A percentile compares a stretch with the other conserved stretches of the same genome.
These are phyloP conservation scores for Drosophila trapezifrons DNA, from an alignment of 1,140 invertebrate genomes.

Conservation along the genomic window DNA sequence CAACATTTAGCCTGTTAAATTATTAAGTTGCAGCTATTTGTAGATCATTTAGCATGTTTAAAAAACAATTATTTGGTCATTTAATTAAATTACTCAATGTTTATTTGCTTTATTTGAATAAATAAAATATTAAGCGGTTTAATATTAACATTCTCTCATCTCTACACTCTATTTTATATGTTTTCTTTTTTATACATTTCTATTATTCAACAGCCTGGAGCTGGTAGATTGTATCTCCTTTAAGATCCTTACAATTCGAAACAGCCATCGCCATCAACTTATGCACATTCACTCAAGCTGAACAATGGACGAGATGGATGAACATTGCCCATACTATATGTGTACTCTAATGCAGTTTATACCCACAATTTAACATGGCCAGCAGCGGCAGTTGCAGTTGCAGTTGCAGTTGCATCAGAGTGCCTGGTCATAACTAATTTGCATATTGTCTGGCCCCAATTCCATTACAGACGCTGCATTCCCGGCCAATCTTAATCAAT, in stretches of 20 bases:
- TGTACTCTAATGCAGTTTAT: conserved; percentile 67
- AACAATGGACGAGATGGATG: conserved; percentile 2
- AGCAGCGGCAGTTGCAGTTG: conserved; percentile 56
- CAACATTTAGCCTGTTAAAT: not conserved
- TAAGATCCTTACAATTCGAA: conserved; percentile 41
- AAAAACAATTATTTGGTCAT: not conserved
- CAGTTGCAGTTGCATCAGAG: conserved; percentile 43
- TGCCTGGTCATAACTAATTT: conserved; percentile 62
- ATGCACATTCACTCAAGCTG: conserved; percentile 55
- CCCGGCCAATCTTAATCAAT: conserved; percentile 57
- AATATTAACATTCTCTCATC: too few species aligned
- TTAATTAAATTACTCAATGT: too few species aligned
- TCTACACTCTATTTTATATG: too few species aligned
- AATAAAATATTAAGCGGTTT: too few species aligned
- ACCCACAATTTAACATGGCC: conserved; percentile 73
- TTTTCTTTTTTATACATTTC: not conserved
- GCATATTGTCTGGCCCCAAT: conserved; percentile 71
- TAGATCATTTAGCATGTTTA: too few species aligned
- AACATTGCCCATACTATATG: conserved; percentile 1
- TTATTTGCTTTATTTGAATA: too few species aligned
- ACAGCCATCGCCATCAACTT: conserved; percentile 25
- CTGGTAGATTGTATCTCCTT: not conserved
- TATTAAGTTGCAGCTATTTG: not conserved
- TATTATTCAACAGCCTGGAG: not conserved
- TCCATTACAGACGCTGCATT: conserved; percentile 49